A percentile compares a stretch with the other conserved stretches of the same genome.
Evolutionary conservation across 2,113 vertebrate genomes (phyloP).

Genomic region (Leucopternis melanops): DNA sequence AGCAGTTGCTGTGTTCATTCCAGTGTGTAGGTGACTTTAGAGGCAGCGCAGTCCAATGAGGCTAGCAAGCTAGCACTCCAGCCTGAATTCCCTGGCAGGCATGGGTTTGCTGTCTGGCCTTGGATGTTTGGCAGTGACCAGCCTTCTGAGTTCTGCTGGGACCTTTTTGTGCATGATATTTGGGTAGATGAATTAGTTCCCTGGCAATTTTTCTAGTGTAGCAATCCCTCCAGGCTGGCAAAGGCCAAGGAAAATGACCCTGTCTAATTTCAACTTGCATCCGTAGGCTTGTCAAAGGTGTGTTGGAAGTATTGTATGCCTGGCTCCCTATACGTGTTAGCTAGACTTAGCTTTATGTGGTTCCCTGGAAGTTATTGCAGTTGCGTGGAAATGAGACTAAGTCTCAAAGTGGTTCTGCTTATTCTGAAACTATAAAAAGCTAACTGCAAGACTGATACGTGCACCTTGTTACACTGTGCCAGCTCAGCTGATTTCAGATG

Average conservation of each 20-base stretch:
- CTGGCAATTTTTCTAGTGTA: not conserved
- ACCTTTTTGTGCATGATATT: not conserved
- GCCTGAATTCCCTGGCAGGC: not conserved
- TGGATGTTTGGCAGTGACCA: not conserved
- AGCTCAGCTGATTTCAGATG: not conserved
- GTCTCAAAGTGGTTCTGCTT: not conserved
- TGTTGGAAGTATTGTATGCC: not conserved
- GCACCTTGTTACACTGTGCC: not conserved
- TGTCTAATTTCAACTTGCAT: not conserved
- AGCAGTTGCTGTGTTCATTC: not conserved
- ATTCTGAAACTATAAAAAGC: not conserved
- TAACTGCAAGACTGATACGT: not conserved
- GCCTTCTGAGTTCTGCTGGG: not conserved
- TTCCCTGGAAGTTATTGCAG: not conserved
- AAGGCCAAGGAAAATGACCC: not conserved
- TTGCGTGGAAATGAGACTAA: not conserved
- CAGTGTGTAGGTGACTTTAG: not conserved
- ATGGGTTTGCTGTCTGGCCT: not conserved
- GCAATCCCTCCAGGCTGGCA: not conserved
- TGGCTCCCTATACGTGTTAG: rapidly evolving
- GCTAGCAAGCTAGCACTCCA: not conserved
- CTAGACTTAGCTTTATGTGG: not conserved
- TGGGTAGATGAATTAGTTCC: not conserved
- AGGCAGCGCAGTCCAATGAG: not conserved
- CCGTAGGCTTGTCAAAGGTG: not conserved